phyloP scores from a whole-genome alignment of 2,797 vertebrate species.

The Manis crassicaudata region DNA sequence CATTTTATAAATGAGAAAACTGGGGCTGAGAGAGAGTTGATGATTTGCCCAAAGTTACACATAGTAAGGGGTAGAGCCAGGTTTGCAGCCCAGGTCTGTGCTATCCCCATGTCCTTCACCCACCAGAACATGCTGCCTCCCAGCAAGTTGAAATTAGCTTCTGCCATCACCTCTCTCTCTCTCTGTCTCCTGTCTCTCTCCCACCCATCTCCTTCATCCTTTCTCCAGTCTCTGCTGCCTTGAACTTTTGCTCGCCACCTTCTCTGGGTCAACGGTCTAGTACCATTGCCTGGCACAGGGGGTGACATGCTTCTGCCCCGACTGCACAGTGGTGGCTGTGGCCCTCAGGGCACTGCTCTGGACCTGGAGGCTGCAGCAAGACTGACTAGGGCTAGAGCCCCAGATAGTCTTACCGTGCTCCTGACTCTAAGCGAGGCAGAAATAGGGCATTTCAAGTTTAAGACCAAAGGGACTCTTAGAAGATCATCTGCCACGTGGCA shows the following conservation, averaged over 20 bases:
- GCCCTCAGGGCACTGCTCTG: neutral
- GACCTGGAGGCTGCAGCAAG: neutral
- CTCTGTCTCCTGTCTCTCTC: neutral
- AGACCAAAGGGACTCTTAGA: neutral
- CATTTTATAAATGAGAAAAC: neutral
- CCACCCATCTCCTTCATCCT: neutral
- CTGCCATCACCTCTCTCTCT: accelerated
- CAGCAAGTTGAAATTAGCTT: neutral
- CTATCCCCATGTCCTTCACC: neutral
- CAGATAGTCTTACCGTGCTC: no score
- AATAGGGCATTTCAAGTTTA: neutral
- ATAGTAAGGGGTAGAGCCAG: neutral
- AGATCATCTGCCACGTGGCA: neutral
- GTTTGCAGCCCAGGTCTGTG: no score
- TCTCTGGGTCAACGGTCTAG: neutral
- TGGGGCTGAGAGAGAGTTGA: neutral
- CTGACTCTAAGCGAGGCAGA: neutral
- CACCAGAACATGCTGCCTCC: accelerated
- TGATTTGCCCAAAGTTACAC: neutral
- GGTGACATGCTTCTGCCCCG: accelerated
- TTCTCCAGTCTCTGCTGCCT: neutral
- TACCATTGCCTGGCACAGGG: accelerated
- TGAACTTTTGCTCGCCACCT: neutral
- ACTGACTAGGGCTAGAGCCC: neutral
- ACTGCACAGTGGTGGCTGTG: accelerated